Conservation (phyloP, 2,888 invertebrate genomes). For the Terebella lapidaria region DNA sequence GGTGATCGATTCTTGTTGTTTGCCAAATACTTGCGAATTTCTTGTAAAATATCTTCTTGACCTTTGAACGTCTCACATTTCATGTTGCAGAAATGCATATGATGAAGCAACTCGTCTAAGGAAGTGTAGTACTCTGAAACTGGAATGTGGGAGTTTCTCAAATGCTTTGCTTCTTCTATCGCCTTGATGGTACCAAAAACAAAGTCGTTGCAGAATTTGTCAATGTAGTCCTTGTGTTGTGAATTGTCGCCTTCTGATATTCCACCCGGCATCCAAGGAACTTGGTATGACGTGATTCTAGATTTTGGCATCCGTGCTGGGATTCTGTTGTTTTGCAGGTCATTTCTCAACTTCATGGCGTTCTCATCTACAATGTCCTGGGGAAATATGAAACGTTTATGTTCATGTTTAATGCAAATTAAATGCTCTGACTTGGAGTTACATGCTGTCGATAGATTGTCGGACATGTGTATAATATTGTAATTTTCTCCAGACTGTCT, state of each 20-base stretch:
- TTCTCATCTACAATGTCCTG: slow-evolving; percentile 30
- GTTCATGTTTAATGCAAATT: no score
- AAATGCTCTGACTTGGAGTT: neutral
- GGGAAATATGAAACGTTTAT: neutral
- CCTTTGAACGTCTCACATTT: slow-evolving; percentile 45
- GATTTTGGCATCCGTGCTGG: slow-evolving; percentile 16
- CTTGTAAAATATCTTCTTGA: slow-evolving; percentile 30
- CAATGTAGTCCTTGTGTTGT: slow-evolving; percentile 33
- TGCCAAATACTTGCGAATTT: slow-evolving; percentile 5
- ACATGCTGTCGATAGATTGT: neutral
- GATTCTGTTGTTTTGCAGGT: slow-evolving; percentile 23
- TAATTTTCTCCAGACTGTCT: no score
- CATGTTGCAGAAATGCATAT: slow-evolving; percentile 36
- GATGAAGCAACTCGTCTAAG: slow-evolving; percentile 41
- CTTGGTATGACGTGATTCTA: slow-evolving; percentile 7
- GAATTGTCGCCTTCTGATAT: slow-evolving; percentile 25
- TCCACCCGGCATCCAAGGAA: slow-evolving; percentile 26
- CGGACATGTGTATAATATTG: neutral
- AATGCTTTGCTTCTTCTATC: slow-evolving; percentile 27
- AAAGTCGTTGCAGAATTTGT: slow-evolving; percentile 33
- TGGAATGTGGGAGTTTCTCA: slow-evolving; percentile 25
- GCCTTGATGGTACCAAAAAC: slow-evolving; percentile 25
- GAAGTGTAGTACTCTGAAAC: slow-evolving; percentile 33
- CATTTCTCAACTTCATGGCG: slow-evolving; percentile 20
- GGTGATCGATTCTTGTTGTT: slow-evolving; percentile 4